Evolutionary conservation across 2,113 vertebrate genomes (phyloP), one percentile per base, ranked within the genome.

Genomic region (Hemibagrus wyckioides): DNA sequence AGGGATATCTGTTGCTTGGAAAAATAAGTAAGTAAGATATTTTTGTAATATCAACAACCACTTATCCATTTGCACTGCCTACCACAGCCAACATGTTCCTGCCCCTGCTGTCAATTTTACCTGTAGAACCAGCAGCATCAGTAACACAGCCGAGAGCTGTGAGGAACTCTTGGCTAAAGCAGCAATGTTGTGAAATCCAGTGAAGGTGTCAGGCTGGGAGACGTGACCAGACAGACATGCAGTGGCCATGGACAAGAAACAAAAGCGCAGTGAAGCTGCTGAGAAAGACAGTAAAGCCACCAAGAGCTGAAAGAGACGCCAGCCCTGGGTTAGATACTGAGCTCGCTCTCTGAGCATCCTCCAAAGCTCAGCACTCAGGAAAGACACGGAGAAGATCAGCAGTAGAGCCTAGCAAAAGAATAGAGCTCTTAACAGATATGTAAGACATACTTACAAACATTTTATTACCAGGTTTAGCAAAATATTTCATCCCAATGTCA

Each of bases 51-150:
- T n/a, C 25, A 63, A 2, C n/a, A 67, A 67, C n/a, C 44, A 8
- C 44, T 48, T 48, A 33, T 4, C 0, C 65, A 69, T 36, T 36
- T 36, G 15, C 65, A 19, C 15, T 36, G 14, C 30, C 8, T 69
- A 39, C 67, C 17, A 65, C 14, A 30, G n/a, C n/a, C 13, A 65
- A 15, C 36, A 25, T 1, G 9, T 48, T 50, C 25, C 73, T 76
- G 25, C 21, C 44, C 23, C 6, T 63, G 2, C 56, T 41, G 67
- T 67, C 2, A 61, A 44, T 4, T 36, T 54, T 90, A 95, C 95
- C 94, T 96, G 95, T 2, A 95, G 80, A 85, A 93, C 86, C 50
- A 95, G 92, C 36, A 96, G 59, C 14, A 93, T 94, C 73, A 95
- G 92, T 77, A 96, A 87, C 52, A 94, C 44, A 8, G 95, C 95